Base-by-base conservation (phyloP, 2,797 vertebrate genomes). In the Brotogeris chrysoptera region DNA sequence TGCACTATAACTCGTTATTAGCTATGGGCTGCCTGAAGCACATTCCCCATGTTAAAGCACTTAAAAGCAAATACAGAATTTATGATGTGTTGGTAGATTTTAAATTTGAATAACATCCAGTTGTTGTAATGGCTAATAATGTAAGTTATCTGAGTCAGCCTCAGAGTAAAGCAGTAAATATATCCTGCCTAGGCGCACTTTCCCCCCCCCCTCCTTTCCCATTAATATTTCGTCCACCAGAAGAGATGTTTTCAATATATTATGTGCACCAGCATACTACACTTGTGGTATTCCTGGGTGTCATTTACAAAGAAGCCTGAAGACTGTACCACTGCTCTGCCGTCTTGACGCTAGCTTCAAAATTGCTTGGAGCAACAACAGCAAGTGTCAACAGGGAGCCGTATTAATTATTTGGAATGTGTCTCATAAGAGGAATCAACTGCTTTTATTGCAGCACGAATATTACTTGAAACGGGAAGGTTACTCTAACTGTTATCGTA, bases 331-430 rank as follows among this genome's bases (percentile, higher is more conserved):
- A 1, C 84, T 79, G 89, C 89, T 97, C 81, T 6, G 8, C 95
- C 92, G 57, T 87, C 93, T 95, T 94, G 88, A 90, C 3, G n/a
- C 92, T 95, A 63, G 88, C 93, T 94, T 76, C 76, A 74, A 96
- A 97, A 97, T 93, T 53, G 96, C 97, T 97, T 82, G 90, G 93
- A 97, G 97, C 95, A 96, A 96, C 92, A 96, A 95, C 94, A 97
- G 94, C 94, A 93, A 92, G 71, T 95, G 95, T 97, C 97, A 97
- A 97, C 96, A 95, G 98, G 98, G 97, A 98, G 91, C 96, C 30
- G 53, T 98, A 97, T 98, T 98, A 98, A 98, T 98, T 98, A 98
- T 98, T 98, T 98, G 97, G 96, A 98, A 98, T 98, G 97, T 97
- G 97, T 97, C 98, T 98, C 98, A 60, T 96, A 98, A 98, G 98